Conservation (phyloP, 1,140 invertebrate genomes). For the Zaprionus gabonicus region DNA sequence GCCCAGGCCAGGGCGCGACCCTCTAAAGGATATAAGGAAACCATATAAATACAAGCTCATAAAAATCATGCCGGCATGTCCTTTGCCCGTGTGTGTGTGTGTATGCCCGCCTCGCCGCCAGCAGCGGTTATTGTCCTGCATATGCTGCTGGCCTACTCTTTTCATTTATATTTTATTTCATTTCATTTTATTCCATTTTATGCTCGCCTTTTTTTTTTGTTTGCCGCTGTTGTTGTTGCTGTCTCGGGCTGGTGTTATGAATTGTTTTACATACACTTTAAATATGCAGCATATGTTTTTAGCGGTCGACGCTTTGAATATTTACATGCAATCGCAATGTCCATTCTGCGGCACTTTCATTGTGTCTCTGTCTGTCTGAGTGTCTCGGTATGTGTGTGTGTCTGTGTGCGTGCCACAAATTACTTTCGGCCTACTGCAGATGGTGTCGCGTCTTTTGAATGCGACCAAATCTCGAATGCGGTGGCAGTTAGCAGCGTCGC, state of each 20-base stretch:
- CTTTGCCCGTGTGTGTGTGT: constrained; percentile 30
- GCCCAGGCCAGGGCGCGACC: constrained; percentile 2
- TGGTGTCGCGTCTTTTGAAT: constrained; percentile 17
- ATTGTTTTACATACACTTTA: constrained; percentile 61
- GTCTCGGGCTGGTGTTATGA: constrained; percentile 37
- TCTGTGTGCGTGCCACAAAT: constrained; percentile 33
- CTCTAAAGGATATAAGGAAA: constrained; percentile 69
- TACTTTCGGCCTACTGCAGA: constrained; percentile 38
- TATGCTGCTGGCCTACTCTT: constrained; percentile 42
- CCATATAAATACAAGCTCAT: constrained; percentile 78
- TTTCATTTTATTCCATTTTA: constrained; percentile 39
- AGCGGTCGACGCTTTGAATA: constrained; percentile 46
- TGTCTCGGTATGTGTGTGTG: constrained; percentile 11
- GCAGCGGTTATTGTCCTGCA: constrained; percentile 57
- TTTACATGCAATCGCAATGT: constrained; percentile 33
- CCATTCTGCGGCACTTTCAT: constrained; percentile 40
- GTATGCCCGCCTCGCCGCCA: background rate
- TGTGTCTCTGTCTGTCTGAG: constrained; percentile 1
- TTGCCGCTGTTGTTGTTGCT: constrained; percentile 19
- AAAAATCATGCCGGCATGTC: constrained; percentile 76
- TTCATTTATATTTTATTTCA: constrained; percentile 37
- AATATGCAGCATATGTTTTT: constrained; percentile 55
- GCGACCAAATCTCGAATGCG: constrained; percentile 16
- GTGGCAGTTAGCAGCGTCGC: background rate
- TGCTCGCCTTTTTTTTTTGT: constrained; percentile 12